Conservation (phyloP, 2,113 vertebrate genomes). For the Etheostoma cragini region DNA sequence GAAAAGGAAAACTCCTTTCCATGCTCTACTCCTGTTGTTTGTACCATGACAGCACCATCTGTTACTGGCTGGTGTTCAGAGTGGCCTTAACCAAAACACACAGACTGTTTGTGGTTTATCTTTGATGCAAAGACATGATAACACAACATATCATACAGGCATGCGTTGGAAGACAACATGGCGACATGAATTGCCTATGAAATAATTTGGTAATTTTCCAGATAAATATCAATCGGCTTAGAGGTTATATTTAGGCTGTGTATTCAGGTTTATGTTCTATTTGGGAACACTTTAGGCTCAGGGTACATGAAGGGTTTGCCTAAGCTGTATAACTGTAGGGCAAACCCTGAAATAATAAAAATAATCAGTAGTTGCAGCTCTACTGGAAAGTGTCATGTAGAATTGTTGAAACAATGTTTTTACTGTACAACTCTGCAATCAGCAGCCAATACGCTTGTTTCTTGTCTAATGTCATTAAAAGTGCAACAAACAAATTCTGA, state of each 20-base stretch:
- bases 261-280: neutral
- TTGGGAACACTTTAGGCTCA: neutral
- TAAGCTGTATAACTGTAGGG: too few species aligned
- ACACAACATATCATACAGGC: slow-evolving; percentile 27
- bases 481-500: neutral
- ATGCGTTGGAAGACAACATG: slow-evolving; percentile 24
- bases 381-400: neutral
- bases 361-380: neutral
- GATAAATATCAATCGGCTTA: slow-evolving; percentile 3
- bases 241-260: neutral
- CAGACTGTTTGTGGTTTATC: slow-evolving; percentile 54
- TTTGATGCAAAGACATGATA: slow-evolving; percentile 49
- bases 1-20: slow-evolving; percentile 35
- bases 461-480: neutral
- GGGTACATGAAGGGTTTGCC: too few species aligned
- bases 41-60: slow-evolving; percentile 73
- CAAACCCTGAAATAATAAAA: too few species aligned
- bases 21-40: slow-evolving; percentile 59
- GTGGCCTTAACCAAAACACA: slow-evolving; percentile 58
- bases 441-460: neutral
- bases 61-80: slow-evolving; percentile 73
- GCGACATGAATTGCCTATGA: slow-evolving; percentile 19
- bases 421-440: neutral
- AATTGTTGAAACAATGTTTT: neutral
- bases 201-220: neutral